phyloP scores from a whole-genome alignment of 1,140 invertebrate genomes.

The Piezodorus guildinii region DNA sequence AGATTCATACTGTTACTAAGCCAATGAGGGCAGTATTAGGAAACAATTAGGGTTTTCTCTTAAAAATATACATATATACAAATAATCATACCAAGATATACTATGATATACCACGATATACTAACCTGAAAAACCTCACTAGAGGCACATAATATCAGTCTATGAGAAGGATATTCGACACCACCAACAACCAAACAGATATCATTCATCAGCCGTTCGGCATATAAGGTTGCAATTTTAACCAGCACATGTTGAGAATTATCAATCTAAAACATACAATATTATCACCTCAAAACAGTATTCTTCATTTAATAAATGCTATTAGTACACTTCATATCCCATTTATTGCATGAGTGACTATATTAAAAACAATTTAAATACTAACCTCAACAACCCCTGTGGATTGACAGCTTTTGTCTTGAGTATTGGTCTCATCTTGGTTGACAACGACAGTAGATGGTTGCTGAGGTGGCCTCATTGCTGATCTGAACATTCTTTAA shows the following conservation, averaged over 20 bases:
- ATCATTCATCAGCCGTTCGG: conserved; percentile 75
- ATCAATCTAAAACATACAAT: conserved; percentile 46
- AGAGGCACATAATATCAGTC: conserved; percentile 83
- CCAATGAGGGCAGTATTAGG: no score
- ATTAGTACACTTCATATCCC: no score
- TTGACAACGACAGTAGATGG: background rate
- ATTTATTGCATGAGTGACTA: background rate
- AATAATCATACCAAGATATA: no score
- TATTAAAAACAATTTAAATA: background rate
- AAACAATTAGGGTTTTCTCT: no score
- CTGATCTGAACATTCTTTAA: conserved; percentile 23
- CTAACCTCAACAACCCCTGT: conserved; percentile 1
- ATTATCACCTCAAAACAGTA: no score
- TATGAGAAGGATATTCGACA: conserved; percentile 73
- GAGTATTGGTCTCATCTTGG: background rate
- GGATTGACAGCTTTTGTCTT: background rate
- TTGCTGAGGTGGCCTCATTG: conserved; percentile 17
- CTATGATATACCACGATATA: background rate
- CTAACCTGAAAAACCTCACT: conserved; percentile 88
- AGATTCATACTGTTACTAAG: no score
- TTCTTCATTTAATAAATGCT: no score
- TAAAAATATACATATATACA: no score
- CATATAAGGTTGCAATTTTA: conserved; percentile 72
- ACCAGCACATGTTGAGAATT: conserved; percentile 65
- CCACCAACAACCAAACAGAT: conserved; percentile 68